Conservation (phyloP, 2,888 invertebrate species). For the Cyrtodaria siliqua region DNA sequence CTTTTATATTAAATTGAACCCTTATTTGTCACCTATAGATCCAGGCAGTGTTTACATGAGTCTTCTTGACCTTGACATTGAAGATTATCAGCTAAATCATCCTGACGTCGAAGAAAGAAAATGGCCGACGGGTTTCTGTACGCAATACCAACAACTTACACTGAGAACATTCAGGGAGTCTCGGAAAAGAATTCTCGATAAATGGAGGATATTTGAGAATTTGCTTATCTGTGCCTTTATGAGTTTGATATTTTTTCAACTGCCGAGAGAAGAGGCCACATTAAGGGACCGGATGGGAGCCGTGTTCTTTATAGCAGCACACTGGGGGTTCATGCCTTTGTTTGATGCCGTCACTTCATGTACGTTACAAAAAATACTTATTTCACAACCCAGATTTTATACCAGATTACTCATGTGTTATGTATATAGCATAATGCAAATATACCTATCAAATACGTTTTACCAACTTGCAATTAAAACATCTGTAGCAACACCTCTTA, state of each 20-base stretch:
- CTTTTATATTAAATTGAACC: no score
- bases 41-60: constrained; percentile 55
- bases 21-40: constrained; percentile 32
- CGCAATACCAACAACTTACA: constrained; percentile 91
- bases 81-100: neutral
- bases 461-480: no score
- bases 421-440: no score
- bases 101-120: constrained; percentile 75
- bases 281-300: constrained; percentile 93
- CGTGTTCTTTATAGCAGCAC: constrained; percentile 92
- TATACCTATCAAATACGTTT: no score
- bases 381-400: no score
- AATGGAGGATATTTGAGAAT: constrained; percentile 91
- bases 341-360: constrained; percentile 93
- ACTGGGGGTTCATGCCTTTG: constrained; percentile 93
- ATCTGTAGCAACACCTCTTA: no score
- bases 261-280: constrained; percentile 91
- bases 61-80: constrained; percentile 33
- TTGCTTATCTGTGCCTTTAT: constrained; percentile 88
- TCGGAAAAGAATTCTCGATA: constrained; percentile 91
- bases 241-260: constrained; percentile 92
- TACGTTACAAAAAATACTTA: no score
- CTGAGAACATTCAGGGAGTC: constrained; percentile 89
- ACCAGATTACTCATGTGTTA: no score
- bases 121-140: constrained; percentile 93